These are phyloP conservation scores for Cantharis lateralis DNA, from an alignment of 2,888 invertebrate genomes.

Conservation along the genomic window DNA sequence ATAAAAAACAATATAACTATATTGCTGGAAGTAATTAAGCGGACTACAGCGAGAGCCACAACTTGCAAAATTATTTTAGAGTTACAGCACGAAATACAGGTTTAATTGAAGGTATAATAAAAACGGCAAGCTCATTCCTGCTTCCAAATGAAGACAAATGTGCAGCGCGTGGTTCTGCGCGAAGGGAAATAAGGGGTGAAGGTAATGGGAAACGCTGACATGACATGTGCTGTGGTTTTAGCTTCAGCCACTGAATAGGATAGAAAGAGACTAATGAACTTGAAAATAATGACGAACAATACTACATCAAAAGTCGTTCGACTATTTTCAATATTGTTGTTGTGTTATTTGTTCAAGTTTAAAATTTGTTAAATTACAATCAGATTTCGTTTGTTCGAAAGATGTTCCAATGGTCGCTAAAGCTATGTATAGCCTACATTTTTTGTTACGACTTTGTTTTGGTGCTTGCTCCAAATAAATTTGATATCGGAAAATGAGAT, in stretches of 20 bases:
- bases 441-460: constrained; percentile 50
- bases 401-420: constrained; percentile 34
- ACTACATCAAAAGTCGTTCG: constrained; percentile 13
- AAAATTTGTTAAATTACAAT: neutral
- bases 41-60: constrained; percentile 22
- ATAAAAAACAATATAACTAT: constrained; percentile 27
- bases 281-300: constrained; percentile 29
- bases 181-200: constrained; percentile 6
- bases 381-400: constrained; percentile 1
- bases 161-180: constrained; percentile 29
- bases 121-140: constrained; percentile 34
- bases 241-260: constrained; percentile 19
- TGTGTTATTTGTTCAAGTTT: too few relatives aligned
- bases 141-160: constrained; percentile 39
- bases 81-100: constrained; percentile 28
- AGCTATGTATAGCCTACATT: constrained; percentile 43
- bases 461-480: constrained; percentile 45
- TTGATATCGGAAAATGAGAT: constrained; percentile 36
- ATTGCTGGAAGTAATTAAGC: constrained; percentile 31
- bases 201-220: constrained; percentile 26
- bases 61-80: constrained; percentile 31
- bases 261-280: constrained; percentile 29
- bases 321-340: constrained; percentile 6
- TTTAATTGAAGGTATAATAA: constrained; percentile 34
- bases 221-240: constrained; percentile 32